These are phyloP conservation scores for Ennomos erosarius DNA, from an alignment of 2,888 invertebrate genomes.

Conservation along the genomic window DNA sequence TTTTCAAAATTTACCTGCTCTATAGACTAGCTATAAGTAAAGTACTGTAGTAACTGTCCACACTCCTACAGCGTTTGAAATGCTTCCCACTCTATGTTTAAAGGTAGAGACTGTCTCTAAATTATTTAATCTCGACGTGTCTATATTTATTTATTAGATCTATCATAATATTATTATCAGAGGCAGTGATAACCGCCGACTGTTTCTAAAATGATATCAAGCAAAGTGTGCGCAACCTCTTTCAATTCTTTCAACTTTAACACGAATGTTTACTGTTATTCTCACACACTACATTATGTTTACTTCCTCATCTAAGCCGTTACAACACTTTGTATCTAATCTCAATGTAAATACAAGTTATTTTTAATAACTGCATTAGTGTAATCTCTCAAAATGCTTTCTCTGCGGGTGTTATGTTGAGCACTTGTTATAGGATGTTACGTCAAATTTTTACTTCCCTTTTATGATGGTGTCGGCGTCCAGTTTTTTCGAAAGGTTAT, in stretches of 20 bases:
- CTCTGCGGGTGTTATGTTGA: constrained; percentile 11
- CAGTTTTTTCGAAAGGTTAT: background rate
- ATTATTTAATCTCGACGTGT: too few species aligned
- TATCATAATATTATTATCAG: too few species aligned
- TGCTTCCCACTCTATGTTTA: too few species aligned
- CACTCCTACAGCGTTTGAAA: too few species aligned
- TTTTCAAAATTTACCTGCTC: too few species aligned
- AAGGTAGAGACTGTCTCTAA: too few species aligned
- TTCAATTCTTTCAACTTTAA: background rate
- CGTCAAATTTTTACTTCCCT: constrained; percentile 12
- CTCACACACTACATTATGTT: constrained; percentile 18
- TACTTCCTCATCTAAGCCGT: constrained; percentile 16
- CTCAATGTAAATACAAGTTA: constrained; percentile 18
- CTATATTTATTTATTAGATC: too few species aligned
- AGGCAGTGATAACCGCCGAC: too few species aligned
- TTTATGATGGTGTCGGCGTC: constrained; percentile 8
- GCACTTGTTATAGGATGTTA: constrained; percentile 13
- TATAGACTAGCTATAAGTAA: too few species aligned
- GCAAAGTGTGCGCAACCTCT: background rate
- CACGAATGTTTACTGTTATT: constrained; percentile 16
- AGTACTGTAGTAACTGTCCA: too few species aligned
- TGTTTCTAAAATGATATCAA: too few species aligned
- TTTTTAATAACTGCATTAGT: constrained; percentile 17
- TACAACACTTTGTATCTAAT: constrained; percentile 21
- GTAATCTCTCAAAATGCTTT: constrained; percentile 21